Evolutionary conservation across 1,140 invertebrate genomes (phyloP).

Genomic region (Octopus sinensis): DNA sequence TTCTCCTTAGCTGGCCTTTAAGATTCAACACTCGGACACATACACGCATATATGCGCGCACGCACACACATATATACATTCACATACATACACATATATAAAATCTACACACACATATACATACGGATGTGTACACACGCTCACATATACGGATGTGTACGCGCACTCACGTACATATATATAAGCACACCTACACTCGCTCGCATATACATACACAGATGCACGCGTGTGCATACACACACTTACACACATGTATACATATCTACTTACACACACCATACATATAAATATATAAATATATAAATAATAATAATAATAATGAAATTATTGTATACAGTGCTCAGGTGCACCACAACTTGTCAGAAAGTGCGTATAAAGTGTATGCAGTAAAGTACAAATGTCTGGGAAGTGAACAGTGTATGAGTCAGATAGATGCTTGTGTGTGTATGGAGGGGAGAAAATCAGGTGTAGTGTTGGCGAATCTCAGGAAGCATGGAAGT

Average conservation of each 20-base stretch:
- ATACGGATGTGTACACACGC: neutral
- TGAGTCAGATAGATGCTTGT: too few relatives aligned
- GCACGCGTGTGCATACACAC: neutral
- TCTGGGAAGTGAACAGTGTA: too few relatives aligned
- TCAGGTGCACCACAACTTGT: too few relatives aligned
- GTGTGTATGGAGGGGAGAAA: too few relatives aligned
- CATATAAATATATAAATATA: too few relatives aligned
- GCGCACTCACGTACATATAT: neutral
- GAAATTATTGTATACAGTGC: too few relatives aligned
- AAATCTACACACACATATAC: neutral
- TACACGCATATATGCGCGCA: neutral
- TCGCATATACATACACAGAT: neutral
- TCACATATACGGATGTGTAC: neutral
- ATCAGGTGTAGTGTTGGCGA: too few relatives aligned
- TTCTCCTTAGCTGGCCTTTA: too few relatives aligned
- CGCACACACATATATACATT: neutral
- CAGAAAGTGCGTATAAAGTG: too few relatives aligned
- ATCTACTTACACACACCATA: neutral
- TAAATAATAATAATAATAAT: too few relatives aligned
- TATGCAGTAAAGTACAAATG: too few relatives aligned
- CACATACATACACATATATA: neutral
- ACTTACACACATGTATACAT: neutral
- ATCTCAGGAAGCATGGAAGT: too few relatives aligned
- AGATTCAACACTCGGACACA: constrained; percentile 22
- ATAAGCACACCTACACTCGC: neutral